These are phyloP conservation scores for Gryllus bimaculatus DNA, from an alignment of 1,140 invertebrate species.

Conservation along the genomic window DNA sequence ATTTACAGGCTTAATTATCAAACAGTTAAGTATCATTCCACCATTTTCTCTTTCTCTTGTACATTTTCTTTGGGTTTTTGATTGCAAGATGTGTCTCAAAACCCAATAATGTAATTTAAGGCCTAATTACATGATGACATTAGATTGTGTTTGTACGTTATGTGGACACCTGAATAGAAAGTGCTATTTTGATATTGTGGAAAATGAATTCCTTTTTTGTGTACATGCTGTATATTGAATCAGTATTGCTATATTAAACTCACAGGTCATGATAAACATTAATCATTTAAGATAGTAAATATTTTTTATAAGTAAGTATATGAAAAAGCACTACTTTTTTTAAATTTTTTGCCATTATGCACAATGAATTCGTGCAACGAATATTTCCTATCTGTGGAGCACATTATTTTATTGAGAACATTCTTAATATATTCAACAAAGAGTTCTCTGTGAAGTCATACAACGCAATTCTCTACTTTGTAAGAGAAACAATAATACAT, in stretches of 20 bases:
- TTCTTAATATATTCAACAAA: background rate
- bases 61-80: background rate
- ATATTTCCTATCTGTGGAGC: background rate
- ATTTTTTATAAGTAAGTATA: background rate
- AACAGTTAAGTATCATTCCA: background rate
- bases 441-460: background rate
- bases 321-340: background rate
- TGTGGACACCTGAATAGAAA: slow-evolving; percentile 2
- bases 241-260: background rate
- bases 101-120: background rate
- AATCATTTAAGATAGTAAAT: background rate
- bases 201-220: too few relatives aligned
- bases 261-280: background rate
- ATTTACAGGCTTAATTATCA: background rate
- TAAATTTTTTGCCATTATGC: background rate
- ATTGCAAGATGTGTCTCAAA: background rate
- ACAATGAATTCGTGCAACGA: slow-evolving; percentile 15
- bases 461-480: background rate
- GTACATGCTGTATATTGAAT: background rate
- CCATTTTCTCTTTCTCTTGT: background rate
- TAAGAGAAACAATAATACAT: background rate
- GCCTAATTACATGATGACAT: background rate
- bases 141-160: background rate
- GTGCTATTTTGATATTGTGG: background rate
- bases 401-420: background rate